phyloP scores from a whole-genome alignment of 53 echinoderm and acorn worm species.

The Temnopleurus reevesii region DNA sequence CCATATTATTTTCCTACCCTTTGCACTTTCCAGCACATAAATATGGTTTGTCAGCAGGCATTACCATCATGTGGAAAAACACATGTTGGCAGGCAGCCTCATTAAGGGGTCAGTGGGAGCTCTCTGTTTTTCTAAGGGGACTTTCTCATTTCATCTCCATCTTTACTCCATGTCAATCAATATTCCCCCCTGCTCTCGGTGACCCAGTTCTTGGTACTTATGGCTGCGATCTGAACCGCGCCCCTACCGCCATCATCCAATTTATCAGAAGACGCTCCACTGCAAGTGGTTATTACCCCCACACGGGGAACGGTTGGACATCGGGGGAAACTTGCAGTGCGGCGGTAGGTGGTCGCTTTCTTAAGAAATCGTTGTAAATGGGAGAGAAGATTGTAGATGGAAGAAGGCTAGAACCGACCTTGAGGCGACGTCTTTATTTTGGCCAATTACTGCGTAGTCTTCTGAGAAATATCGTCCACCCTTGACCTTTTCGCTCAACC shows the following conservation, averaged over 20 bases:
- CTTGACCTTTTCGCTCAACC: not conserved
- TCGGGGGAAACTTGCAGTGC: not conserved
- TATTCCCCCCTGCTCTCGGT: slow-evolving; percentile 12
- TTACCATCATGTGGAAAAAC: slow-evolving; percentile 39
- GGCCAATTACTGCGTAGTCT: slow-evolving; percentile 15
- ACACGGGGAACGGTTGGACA: not conserved
- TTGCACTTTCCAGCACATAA: slow-evolving; percentile 19
- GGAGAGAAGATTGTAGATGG: not conserved
- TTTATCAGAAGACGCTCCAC: not conserved
- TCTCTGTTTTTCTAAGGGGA: slow-evolving; percentile 30
- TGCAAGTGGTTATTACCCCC: not conserved
- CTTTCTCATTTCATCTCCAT: slow-evolving; percentile 34
- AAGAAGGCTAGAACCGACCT: not conserved
- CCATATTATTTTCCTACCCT: slow-evolving; percentile 28
- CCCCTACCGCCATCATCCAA: not conserved
- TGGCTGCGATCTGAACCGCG: not conserved
- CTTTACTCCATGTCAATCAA: slow-evolving; percentile 33
- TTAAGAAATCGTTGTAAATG: not conserved
- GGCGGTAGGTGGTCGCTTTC: not conserved
- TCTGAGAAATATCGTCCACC: not conserved
- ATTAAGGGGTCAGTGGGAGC: slow-evolving; percentile 2
- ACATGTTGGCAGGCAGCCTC: slow-evolving; percentile 31
- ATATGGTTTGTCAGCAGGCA: slow-evolving; percentile 13
- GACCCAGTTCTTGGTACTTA: slow-evolving; percentile 23
- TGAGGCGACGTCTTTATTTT: slow-evolving; percentile 29